Conservation (phyloP, 2,113 vertebrate species). For the Apodemus sylvaticus region DNA sequence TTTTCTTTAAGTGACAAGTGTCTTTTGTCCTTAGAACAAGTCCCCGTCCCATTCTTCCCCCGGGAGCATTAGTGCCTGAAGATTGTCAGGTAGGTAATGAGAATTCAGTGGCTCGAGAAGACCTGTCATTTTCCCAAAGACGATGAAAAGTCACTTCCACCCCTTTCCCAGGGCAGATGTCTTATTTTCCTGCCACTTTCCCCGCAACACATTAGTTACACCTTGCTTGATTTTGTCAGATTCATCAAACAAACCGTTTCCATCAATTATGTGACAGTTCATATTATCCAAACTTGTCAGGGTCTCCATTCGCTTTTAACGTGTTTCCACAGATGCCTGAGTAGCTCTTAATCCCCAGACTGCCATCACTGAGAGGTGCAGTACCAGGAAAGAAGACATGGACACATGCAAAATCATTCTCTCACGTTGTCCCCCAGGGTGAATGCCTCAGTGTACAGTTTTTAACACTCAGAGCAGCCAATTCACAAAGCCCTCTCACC, state of each 20-base stretch:
- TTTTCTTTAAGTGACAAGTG: constrained; percentile 63
- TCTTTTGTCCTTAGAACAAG: constrained; percentile 72
- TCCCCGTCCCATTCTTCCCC: constrained; percentile 69
- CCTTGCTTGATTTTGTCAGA: constrained; percentile 65
- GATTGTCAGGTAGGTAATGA: constrained; percentile 80
- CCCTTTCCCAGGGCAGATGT: constrained; percentile 57
- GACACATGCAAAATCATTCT: background rate
- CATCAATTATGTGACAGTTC: constrained; percentile 77
- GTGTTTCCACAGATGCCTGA: constrained; percentile 27
- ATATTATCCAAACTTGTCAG: constrained; percentile 72
- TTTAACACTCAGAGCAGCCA: background rate
- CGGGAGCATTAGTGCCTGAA: constrained; percentile 72
- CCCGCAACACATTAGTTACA: constrained; percentile 67
- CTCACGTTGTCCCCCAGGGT: background rate
- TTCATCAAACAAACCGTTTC: constrained; percentile 77
- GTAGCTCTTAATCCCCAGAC: background rate
- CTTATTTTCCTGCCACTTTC: constrained; percentile 81
- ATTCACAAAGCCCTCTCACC: background rate
- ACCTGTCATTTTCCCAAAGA: constrained; percentile 69
- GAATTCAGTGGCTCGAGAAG: constrained; percentile 77
- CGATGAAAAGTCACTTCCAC: constrained; percentile 69
- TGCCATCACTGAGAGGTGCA: background rate
- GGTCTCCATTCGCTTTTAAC: constrained; percentile 47
- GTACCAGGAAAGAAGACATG: background rate
- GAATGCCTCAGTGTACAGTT: background rate